These are phyloP conservation scores for Periplaneta americana DNA, from an alignment of 1,140 invertebrate genomes.

Conservation along the genomic window DNA sequence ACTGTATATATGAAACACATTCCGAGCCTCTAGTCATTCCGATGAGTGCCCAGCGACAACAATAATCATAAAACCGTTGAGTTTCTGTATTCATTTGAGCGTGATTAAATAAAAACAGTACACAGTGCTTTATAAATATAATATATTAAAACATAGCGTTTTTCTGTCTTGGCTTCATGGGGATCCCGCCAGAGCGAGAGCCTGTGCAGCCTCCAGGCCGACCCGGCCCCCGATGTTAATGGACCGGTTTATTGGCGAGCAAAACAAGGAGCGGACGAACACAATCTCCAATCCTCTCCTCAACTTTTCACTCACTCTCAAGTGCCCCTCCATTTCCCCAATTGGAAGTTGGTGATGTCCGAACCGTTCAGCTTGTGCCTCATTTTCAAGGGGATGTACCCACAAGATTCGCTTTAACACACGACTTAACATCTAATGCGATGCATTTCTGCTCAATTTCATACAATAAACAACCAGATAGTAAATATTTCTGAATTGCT, in stretches of 20 bases:
- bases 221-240: neutral
- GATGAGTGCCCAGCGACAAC: too few species aligned
- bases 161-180: too few species aligned
- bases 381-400: neutral
- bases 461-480: too few species aligned
- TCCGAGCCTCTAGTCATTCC: neutral
- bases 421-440: too few species aligned
- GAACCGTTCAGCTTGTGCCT: too few species aligned
- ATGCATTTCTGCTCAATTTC: too few species aligned
- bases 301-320: neutral
- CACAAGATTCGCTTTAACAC: too few species aligned
- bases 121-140: neutral
- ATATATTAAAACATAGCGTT: neutral
- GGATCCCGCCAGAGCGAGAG: too few species aligned
- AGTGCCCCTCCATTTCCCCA: neutral
- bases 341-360: neutral
- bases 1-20: neutral
- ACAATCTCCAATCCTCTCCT: neutral
- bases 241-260: neutral
- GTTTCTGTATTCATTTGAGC: neutral
- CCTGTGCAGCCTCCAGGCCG: neutral
- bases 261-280: neutral
- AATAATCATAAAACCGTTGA: neutral
- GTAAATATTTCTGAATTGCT: too few species aligned
- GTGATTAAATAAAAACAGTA: neutral